Conservation (phyloP, 1,140 invertebrate genomes). For the Heliothis virescens region DNA sequence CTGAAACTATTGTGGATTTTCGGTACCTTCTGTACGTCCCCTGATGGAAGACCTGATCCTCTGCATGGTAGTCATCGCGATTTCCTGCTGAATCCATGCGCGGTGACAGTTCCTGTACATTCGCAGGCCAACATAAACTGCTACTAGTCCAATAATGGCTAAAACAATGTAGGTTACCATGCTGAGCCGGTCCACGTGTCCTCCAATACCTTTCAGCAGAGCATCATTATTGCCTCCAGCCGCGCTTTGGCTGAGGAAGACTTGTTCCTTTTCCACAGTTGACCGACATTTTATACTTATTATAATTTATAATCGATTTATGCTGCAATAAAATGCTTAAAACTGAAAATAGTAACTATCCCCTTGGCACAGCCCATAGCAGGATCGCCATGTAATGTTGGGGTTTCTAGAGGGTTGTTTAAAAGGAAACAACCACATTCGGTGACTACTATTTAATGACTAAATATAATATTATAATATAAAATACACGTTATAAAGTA, state of each 20-base stretch:
- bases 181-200: neutral
- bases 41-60: neutral
- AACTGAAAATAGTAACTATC: neutral
- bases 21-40: neutral
- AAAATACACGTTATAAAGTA: too few species aligned
- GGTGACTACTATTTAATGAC: too few species aligned
- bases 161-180: neutral
- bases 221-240: conserved; percentile 19
- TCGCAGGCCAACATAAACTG: neutral
- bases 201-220: neutral
- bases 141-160: neutral
- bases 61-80: neutral
- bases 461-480: too few species aligned
- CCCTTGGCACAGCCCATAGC: neutral
- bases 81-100: neutral
- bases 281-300: neutral
- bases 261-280: neutral
- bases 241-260: neutral
- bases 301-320: too few species aligned
- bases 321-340: neutral
- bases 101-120: neutral
- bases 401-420: neutral
- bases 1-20: neutral
- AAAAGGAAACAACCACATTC: neutral
- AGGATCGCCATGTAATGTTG: neutral